Evolutionary conservation across 2,797 vertebrate species (phyloP), one percentile per base, ranked within the genome.

Genomic region (Ceyx erithaca): DNA sequence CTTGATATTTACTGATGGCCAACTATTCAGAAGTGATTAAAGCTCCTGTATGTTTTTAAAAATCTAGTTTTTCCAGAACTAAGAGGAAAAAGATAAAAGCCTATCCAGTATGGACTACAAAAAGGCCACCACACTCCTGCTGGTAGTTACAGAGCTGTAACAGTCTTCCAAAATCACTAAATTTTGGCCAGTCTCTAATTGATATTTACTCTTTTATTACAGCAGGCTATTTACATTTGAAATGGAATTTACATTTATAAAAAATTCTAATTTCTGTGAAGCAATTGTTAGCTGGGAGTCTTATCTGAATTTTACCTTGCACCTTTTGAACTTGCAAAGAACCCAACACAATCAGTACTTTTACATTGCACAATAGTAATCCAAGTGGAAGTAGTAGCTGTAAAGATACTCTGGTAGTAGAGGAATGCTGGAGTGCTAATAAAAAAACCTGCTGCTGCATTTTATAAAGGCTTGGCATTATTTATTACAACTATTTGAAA

Each of bases 351-450:
- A 48, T 9, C n/a, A 10, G 18, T 33, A 46, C 5, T 22, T 70
- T n/a, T 33, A 8, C 28, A 28, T 5, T 8, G 23, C 0, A 6
- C 21, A 40, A 12, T 1, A 35, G 41, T 6, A 33, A 7, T 5
- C 22, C 19, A 43, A 81, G 52, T 6, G 49, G 49, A 41, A 70
- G 12, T 9, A 54, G 64, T 9, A 68, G 68, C 54, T 68, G 31
- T 7, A 28, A 5, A 59, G 62, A 15, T 45, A 14, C 25, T 23
- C 9, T 7, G 10, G 19, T 12, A 13, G 25, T 4, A 12, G 23
- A 4, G 6, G 26, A 4, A 68, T 9, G 22, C 14, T n/a, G 19
- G 17, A 61, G 4, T 4, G 14, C 14, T 59, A 62, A 52, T 31
- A 62, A 68, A 72, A 72, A 72, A 33, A 18, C 2, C 12, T 13